These are phyloP conservation scores for Petrosia ficiformis DNA, from an alignment of 37 sponge, comb jelly and placozoan species.

Conservation along the genomic window DNA sequence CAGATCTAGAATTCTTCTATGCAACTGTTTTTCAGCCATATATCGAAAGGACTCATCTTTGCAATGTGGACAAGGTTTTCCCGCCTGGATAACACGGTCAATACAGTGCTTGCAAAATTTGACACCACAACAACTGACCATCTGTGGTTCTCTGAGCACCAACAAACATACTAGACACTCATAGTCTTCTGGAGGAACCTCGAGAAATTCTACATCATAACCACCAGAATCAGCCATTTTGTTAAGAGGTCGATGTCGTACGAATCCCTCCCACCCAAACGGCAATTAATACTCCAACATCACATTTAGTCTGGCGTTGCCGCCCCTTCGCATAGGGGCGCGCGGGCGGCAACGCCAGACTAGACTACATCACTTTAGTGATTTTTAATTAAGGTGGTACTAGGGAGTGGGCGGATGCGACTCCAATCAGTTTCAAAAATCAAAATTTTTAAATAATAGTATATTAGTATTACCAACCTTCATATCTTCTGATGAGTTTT, in stretches of 20 bases:
- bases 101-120: constrained; percentile 21
- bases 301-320: too few species aligned
- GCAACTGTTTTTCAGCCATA: not conserved
- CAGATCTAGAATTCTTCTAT: constrained; percentile 3
- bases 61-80: constrained; percentile 12
- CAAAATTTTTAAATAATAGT: too few species aligned
- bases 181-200: not conserved
- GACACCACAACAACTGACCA: constrained; percentile 20
- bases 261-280: not conserved
- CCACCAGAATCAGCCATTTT: not conserved
- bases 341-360: too few species aligned
- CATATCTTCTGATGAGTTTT: too few species aligned
- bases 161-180: constrained; percentile 19
- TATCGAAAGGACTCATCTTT: not conserved
- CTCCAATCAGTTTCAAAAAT: too few species aligned
- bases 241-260: not conserved
- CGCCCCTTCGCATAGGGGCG: too few species aligned
- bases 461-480: too few species aligned
- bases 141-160: constrained; percentile 5
- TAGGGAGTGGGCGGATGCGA: too few species aligned
- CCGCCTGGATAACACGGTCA: not conserved
- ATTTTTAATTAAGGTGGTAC: too few species aligned
- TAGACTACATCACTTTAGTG: too few species aligned
- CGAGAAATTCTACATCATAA: constrained; percentile 8
- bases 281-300: too few species aligned